Evolutionary conservation across 2,113 vertebrate species (phyloP).

Genomic region (Ciconia stormi): DNA sequence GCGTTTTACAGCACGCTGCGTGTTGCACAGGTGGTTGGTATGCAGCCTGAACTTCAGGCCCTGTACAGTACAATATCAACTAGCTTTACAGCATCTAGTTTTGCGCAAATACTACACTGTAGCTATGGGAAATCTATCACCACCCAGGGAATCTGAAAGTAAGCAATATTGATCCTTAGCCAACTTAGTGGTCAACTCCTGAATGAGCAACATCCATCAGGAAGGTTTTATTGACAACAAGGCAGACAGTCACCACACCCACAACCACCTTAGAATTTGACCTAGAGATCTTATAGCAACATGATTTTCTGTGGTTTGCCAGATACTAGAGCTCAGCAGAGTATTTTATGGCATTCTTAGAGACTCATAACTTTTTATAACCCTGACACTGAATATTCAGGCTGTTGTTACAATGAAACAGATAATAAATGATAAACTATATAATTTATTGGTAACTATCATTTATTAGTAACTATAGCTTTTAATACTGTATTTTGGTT

Average conservation of each 20-base stretch:
- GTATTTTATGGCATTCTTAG: background rate
- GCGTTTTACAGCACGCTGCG: accelerated
- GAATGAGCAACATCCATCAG: background rate
- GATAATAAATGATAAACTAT: background rate
- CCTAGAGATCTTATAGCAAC: background rate
- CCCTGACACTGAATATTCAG: background rate
- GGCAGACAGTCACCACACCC: background rate
- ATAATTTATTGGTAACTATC: background rate
- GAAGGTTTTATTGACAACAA: background rate
- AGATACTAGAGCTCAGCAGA: background rate
- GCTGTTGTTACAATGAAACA: background rate
- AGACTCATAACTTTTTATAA: background rate
- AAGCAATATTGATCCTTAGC: background rate
- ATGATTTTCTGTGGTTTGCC: background rate
- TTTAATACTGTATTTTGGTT: background rate
- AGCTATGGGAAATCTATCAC: constrained; percentile 17
- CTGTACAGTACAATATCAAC: background rate
- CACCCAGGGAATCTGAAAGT: background rate
- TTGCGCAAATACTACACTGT: background rate
- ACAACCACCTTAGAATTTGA: background rate
- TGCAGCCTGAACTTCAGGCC: background rate
- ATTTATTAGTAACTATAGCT: background rate
- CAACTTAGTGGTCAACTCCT: background rate
- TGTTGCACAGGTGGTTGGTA: accelerated
- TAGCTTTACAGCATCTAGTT: background rate